phyloP scores from a whole-genome alignment of 2,888 invertebrate genomes.

The Argyresthia goedartella region DNA sequence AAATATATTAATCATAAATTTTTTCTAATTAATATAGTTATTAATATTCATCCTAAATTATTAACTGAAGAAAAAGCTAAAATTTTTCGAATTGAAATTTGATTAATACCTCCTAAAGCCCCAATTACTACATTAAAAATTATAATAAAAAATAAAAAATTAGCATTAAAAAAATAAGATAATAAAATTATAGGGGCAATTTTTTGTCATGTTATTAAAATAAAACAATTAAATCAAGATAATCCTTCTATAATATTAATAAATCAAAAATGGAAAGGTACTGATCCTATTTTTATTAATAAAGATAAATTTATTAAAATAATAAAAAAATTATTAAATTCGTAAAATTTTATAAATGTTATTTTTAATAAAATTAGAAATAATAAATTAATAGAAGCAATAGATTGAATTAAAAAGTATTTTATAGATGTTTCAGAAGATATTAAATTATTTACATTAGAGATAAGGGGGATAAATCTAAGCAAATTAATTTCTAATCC shows the following conservation, averaged over 20 bases:
- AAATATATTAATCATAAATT: conserved; percentile 58
- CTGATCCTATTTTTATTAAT: conserved; percentile 69
- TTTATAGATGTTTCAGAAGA: conserved; percentile 69
- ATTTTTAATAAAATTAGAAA: conserved; percentile 53
- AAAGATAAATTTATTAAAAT: conserved; percentile 48
- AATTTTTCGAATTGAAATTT: conserved; percentile 69
- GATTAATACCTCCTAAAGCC: conserved; percentile 64
- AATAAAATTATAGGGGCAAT: conserved; percentile 71
- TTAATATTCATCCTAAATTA: conserved; percentile 72
- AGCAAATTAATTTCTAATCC: conserved; percentile 75
- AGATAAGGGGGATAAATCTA: conserved; percentile 72
- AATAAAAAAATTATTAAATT: conserved; percentile 28
- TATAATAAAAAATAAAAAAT: conserved; percentile 51
- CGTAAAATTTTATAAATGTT: conserved; percentile 39
- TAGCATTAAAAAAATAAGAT: conserved; percentile 51
- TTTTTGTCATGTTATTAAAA: conserved; percentile 76
- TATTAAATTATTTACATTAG: conserved; percentile 53
- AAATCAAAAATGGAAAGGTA: conserved; percentile 73
- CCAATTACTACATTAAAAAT: conserved; percentile 57
- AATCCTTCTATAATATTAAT: conserved; percentile 71
- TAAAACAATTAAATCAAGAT: conserved; percentile 66
- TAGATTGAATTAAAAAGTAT: conserved; percentile 72
- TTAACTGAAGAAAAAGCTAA: conserved; percentile 75
- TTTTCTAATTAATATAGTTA: conserved; percentile 51
- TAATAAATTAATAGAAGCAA: conserved; percentile 68